Percentiles rank a stretch among this genome's conserved stretches.
Evolutionary conservation across 1,140 invertebrate species (phyloP).

Genomic region (Bradysia coprophila): DNA sequence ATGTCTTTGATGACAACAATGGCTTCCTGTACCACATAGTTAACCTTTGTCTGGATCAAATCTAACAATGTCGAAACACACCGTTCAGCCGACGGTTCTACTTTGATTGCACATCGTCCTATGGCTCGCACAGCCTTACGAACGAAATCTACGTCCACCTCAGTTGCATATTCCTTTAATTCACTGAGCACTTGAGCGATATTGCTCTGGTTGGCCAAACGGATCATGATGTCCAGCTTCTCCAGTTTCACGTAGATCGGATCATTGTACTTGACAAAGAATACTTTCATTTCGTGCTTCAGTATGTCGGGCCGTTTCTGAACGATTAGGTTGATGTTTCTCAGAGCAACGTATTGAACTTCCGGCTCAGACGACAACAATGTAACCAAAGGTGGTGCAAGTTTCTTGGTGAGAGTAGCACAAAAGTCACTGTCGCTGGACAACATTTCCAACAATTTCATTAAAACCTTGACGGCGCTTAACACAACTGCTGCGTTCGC

Average conservation of each 20-base stretch:
- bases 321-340: slow-evolving; percentile 98
- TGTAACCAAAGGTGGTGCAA: slow-evolving; percentile 97
- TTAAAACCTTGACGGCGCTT: slow-evolving; percentile 89
- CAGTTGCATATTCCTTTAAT: slow-evolving; percentile 97
- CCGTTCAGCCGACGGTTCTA: slow-evolving; percentile 94
- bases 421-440: slow-evolving; percentile 88
- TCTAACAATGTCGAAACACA: slow-evolving; percentile 98
- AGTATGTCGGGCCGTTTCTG: slow-evolving; percentile 97
- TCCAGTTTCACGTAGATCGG: slow-evolving; percentile 99
- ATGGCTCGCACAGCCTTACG: slow-evolving; percentile 96
- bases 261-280: slow-evolving; percentile 99
- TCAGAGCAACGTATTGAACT: slow-evolving; percentile 94
- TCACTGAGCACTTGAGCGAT: slow-evolving; percentile 98
- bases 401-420: slow-evolving; percentile 82
- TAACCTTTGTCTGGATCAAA: slow-evolving; percentile 97
- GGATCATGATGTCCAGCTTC: slow-evolving; percentile 99
- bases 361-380: slow-evolving; percentile 95
- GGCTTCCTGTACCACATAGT: slow-evolving; percentile 99
- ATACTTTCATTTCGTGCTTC: slow-evolving; percentile 99
- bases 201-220: slow-evolving; percentile 92
- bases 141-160: slow-evolving; percentile 99
- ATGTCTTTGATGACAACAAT: slow-evolving; percentile 99
- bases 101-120: slow-evolving; percentile 98
- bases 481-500: slow-evolving; percentile 99
- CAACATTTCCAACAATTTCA: slow-evolving; percentile 98